phyloP scores from a whole-genome alignment of 2,797 vertebrate genomes.

The Carcharodon carcharias region DNA sequence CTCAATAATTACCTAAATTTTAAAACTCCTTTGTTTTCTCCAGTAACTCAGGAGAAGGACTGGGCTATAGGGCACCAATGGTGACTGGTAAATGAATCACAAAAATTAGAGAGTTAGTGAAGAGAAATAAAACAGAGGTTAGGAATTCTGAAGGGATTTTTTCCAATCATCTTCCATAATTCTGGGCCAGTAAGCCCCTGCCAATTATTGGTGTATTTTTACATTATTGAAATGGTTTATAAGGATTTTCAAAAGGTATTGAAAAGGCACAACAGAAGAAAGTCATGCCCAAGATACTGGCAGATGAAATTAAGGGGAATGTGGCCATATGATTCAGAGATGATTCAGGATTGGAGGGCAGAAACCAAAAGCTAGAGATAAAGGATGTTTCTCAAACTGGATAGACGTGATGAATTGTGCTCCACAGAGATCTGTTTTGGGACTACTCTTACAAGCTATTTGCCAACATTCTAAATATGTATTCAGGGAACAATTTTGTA shows the following conservation, averaged over 20 bases:
- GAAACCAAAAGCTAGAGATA: not conserved
- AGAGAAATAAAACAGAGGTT: not conserved
- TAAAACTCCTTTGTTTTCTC: not conserved
- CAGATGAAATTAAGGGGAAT: too few species aligned
- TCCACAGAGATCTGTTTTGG: too few species aligned
- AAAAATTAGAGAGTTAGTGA: not conserved
- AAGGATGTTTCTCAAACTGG: not conserved
- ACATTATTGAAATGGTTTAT: not conserved
- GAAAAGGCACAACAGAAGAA: too few species aligned
- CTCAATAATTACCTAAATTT: not conserved
- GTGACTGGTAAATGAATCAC: not conserved
- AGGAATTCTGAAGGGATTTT: not conserved
- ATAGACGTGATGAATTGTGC: too few species aligned
- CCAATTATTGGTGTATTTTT: not conserved
- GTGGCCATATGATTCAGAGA: too few species aligned
- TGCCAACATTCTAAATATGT: too few species aligned
- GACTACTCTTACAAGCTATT: too few species aligned
- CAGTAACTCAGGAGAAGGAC: not conserved
- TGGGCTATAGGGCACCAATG: not conserved
- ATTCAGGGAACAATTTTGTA: too few species aligned
- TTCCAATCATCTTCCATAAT: not conserved
- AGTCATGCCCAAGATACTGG: too few species aligned
- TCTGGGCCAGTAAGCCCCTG: not conserved
- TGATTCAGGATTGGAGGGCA: not conserved
- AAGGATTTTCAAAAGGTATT: not conserved